Base-by-base conservation (phyloP, 1,140 invertebrate genomes). In the Eufriesea mexicana region DNA sequence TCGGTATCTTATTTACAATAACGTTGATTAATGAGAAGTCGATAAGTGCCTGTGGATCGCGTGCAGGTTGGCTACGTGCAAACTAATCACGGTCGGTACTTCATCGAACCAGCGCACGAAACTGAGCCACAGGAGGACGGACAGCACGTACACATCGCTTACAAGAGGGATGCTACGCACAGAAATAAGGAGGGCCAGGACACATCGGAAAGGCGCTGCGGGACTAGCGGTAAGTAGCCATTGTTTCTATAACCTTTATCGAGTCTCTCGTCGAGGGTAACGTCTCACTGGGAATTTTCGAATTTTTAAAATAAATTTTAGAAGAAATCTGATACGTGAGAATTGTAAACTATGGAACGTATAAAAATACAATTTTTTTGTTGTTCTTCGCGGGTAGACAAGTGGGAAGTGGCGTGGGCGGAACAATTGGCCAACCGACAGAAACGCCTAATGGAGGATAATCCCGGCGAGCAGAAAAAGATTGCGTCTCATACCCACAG, bases 111-210 rank as follows among this genome's bases (percentile, higher is more conserved):
- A 23, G 68, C 95, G 54, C 83, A 91, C 47, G 91, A 94, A 62
- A 92, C 93, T 42, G 85, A 89, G 70, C 92, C 95, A 1, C 93
- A 94, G 78, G 71, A 84, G 66, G 89, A 93, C 70, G 95, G 94
- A 12, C 94, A 94, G 64, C 95, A 95, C 83, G 79, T 95, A 59
- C 95, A 95, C 80, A 88, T 95, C 49, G 89, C 94, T 25, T 95
- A 95, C 86, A 90, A 93, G 77, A 89, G 89, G 45, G 72, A 89
- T 25, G 83, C 80, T n/a, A 76, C 85, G 5, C 85, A 89, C 49
- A 89, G 89, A 55, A 86, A 80, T 28, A 70, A 77, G n/a, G 61
- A 25, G 57, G 49, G 55, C 35, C 35, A 20, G 18, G 49, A 73
- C 10, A 1, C 67, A 2, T 68, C 84, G 23, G 90, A 89, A 64